Evolutionary conservation across 2,797 vertebrate species (phyloP).

Genomic region (Dipus sagitta): DNA sequence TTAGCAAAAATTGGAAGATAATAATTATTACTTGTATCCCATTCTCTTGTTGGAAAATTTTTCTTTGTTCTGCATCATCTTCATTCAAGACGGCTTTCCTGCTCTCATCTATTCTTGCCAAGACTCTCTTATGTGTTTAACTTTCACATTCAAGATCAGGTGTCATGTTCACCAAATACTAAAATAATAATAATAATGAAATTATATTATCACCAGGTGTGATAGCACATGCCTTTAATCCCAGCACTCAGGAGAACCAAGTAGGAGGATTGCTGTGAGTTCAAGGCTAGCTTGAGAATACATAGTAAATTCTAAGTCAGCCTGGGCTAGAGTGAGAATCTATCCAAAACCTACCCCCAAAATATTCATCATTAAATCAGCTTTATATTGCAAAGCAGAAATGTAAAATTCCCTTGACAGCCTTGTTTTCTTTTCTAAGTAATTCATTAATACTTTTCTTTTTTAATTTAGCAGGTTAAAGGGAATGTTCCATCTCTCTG

Average conservation of each 20-base stretch:
- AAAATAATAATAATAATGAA: no score
- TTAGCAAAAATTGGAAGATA: not conserved
- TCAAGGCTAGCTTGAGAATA: no score
- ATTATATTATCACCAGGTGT: no score
- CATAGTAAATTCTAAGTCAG: no score
- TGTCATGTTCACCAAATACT: no score
- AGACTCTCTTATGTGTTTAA: conserved; percentile 19
- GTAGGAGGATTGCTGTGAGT: no score
- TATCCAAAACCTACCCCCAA: not conserved
- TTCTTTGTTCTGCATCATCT: not conserved
- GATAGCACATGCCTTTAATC: no score
- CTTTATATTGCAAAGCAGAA: not conserved
- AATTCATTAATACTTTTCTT: not conserved
- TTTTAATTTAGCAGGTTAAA: not conserved
- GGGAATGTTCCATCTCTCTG: not conserved
- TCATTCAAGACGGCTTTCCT: not conserved
- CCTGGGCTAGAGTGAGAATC: no score
- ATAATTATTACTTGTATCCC: not conserved
- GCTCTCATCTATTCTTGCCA: not conserved
- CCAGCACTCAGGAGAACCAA: no score
- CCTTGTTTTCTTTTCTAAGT: not conserved
- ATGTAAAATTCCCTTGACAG: not conserved
- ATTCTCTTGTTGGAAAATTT: not conserved
- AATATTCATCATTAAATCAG: not conserved
- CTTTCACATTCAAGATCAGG: conserved; percentile 9